phyloP scores from a whole-genome alignment of 2,797 vertebrate species.

The Scleropages formosus region DNA sequence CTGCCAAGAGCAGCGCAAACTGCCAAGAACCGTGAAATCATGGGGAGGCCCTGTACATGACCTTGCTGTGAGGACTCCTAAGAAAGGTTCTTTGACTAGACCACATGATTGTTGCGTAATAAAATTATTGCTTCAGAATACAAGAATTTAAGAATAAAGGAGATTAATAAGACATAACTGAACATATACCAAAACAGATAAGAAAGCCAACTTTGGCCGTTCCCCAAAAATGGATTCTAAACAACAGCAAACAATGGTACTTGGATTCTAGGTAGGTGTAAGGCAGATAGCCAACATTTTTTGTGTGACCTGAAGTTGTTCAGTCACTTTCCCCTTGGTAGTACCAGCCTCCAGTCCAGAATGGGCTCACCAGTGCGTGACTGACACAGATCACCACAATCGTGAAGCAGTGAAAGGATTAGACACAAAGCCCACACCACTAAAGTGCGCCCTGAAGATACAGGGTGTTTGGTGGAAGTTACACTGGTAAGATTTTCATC shows the following conservation, averaged over 20 bases:
- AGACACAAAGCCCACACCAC: slow-evolving; percentile 24
- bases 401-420: slow-evolving; percentile 11
- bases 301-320: no score
- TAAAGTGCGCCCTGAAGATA: neutral
- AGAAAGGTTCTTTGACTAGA: neutral
- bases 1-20: neutral
- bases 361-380: neutral
- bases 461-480: no score
- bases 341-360: neutral
- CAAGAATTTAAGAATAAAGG: neutral
- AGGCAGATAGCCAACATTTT: neutral
- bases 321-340: neutral
- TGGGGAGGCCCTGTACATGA: slow-evolving; percentile 11
- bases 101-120: neutral
- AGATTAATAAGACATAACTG: neutral
- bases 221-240: no score
- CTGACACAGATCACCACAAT: neutral
- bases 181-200: neutral
- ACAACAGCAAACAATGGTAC: neutral
- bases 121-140: neutral
- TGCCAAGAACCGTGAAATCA: slow-evolving; percentile 7
- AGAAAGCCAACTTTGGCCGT: no score
- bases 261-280: neutral
- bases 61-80: slow-evolving; percentile 1
- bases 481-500: neutral